Percentiles rank a stretch among this genome's conserved stretches.
Evolutionary conservation across 2,113 vertebrate species (phyloP).

Genomic region (Aptenodytes patagonicus): DNA sequence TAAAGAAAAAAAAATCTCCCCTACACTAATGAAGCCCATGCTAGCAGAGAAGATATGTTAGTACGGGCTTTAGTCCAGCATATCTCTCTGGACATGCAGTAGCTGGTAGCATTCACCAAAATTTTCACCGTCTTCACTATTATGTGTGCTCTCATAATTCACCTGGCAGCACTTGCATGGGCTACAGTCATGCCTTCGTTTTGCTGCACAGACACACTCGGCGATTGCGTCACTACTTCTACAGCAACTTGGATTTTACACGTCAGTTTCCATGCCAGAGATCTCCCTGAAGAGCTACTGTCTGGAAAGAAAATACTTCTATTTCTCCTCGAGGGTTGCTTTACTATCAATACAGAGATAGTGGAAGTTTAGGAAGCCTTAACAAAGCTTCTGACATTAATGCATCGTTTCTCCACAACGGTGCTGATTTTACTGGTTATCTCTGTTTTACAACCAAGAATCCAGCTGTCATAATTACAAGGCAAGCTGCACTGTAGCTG

Average conservation of each 20-base stretch:
- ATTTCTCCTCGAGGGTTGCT: background rate
- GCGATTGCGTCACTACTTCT: background rate
- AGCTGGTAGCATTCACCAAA: background rate
- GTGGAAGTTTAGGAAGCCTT: background rate
- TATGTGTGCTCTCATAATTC: accelerated
- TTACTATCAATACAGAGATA: background rate
- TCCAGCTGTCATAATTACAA: conserved; percentile 34
- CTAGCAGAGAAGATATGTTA: background rate
- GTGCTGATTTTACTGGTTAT: conserved; percentile 40
- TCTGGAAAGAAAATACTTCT: background rate
- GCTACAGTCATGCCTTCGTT: background rate
- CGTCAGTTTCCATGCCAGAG: background rate
- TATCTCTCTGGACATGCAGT: background rate
- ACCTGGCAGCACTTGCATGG: background rate
- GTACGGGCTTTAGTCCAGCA: background rate
- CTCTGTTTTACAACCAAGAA: conserved; percentile 26
- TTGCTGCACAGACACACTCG: background rate
- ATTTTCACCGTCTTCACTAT: background rate
- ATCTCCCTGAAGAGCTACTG: background rate
- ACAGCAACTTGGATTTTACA: background rate
- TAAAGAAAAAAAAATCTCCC: background rate
- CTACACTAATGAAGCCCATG: background rate
- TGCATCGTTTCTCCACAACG: background rate
- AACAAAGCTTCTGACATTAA: conserved; percentile 7
- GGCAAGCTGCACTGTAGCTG: conserved; percentile 4